Percentiles rank a stretch among this genome's conserved stretches.
phyloP scores from a whole-genome alignment of 2,888 invertebrate genomes.

The Diabrotica balteata region DNA sequence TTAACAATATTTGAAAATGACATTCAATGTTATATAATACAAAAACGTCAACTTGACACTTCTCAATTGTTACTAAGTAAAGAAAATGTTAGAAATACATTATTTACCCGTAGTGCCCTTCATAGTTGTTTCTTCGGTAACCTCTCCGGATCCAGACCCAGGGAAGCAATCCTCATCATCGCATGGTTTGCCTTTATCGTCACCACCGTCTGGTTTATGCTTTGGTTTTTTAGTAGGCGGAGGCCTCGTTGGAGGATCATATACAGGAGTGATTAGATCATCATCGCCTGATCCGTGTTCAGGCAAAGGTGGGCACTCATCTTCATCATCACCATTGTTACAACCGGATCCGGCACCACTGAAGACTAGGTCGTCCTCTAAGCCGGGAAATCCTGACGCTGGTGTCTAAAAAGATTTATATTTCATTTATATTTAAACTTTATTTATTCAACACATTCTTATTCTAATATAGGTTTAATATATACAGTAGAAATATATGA shows the following conservation, averaged over 20 bases:
- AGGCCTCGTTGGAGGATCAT: conserved; percentile 81
- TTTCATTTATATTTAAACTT: too few relatives aligned
- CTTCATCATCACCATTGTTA: conserved; percentile 88
- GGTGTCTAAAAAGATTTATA: conserved; percentile 70
- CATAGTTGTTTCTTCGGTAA: conserved; percentile 69
- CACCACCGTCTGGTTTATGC: conserved; percentile 38
- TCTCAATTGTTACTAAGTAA: too few relatives aligned
- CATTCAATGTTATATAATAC: too few relatives aligned
- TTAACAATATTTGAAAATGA: too few relatives aligned
- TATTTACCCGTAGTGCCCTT: conserved; percentile 62
- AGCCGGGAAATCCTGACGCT: conserved; percentile 79
- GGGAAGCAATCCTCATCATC: conserved; percentile 91
- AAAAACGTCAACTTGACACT: too few relatives aligned
- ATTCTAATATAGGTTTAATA: too few relatives aligned
- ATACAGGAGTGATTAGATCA: conserved; percentile 92
- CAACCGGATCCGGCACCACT: conserved; percentile 93
- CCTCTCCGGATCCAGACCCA: conserved; percentile 80
- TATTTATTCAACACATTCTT: too few relatives aligned
- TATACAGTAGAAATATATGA: too few relatives aligned
- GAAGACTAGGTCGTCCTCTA: conserved; percentile 88
- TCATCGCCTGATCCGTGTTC: conserved; percentile 83
- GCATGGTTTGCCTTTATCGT: conserved; percentile 49
- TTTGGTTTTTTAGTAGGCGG: conserved; percentile 66
- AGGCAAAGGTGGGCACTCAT: conserved; percentile 85
- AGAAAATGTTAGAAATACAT: not conserved